Evolutionary conservation across 1,140 invertebrate species (phyloP).

Genomic region (Stratiolaelaps scimitus): DNA sequence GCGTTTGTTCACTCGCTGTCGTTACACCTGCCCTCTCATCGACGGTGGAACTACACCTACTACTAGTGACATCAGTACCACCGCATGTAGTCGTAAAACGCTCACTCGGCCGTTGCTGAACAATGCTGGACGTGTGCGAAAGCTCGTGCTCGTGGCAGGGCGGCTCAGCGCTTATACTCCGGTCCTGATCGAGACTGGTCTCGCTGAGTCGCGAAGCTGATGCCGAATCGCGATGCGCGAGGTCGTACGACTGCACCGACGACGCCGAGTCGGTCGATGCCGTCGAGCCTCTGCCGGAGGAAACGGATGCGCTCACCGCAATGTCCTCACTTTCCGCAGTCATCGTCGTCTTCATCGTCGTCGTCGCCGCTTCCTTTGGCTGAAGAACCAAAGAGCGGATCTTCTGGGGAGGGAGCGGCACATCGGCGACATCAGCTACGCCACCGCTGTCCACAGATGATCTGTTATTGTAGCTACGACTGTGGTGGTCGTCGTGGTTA

Average conservation of each 20-base stretch:
- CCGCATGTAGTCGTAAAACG: not conserved
- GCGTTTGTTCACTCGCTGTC: conserved; percentile 8
- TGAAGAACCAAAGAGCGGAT: too few species aligned
- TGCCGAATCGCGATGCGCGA: not conserved
- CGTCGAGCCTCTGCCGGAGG: conserved; percentile 21
- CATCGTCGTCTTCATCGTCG: not conserved
- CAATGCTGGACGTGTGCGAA: not conserved
- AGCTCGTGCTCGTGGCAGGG: not conserved
- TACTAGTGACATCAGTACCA: not conserved
- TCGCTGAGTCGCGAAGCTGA: conserved; percentile 25
- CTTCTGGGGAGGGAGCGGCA: too few species aligned
- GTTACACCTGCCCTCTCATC: not conserved
- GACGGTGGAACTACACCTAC: not conserved
- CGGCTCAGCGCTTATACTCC: conserved; percentile 20
- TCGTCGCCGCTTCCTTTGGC: not conserved
- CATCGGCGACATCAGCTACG: too few species aligned
- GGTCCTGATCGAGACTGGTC: conserved; percentile 18
- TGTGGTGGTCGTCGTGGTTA: too few species aligned
- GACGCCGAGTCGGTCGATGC: conserved; percentile 17
- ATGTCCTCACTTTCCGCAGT: not conserved
- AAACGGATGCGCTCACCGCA: conserved; percentile 12
- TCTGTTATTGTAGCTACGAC: too few species aligned
- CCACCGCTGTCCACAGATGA: too few species aligned
- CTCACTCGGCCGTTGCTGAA: not conserved
- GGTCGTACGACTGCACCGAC: conserved; percentile 24